Conservation (phyloP, 2,113 vertebrate species). For the Serinus canaria region DNA sequence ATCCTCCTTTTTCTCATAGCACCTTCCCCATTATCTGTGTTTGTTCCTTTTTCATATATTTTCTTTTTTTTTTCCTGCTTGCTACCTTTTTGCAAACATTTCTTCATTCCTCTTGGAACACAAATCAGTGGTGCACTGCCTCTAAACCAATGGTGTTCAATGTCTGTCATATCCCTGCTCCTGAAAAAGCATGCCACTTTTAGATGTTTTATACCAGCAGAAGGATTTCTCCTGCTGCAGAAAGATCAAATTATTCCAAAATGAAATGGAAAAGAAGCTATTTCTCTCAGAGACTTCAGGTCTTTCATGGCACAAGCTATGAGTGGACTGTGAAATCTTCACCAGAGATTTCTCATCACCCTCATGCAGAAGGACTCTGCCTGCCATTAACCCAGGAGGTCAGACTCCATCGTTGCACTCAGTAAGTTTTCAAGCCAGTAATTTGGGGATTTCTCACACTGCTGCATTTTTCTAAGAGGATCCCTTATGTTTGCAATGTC, state of each 20-base stretch:
- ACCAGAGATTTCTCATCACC: background rate
- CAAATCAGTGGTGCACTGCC: background rate
- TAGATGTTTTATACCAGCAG: background rate
- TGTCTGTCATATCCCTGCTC: background rate
- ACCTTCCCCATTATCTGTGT: background rate
- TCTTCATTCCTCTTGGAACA: background rate
- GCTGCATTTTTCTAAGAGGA: background rate
- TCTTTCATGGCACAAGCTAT: background rate
- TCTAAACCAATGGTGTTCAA: background rate
- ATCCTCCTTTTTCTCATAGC: background rate
- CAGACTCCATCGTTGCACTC: background rate
- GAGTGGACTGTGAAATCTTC: background rate
- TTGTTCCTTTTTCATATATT: background rate
- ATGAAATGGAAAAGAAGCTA: background rate
- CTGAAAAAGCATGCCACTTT: background rate
- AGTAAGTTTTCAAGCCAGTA: background rate
- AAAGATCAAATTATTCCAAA: background rate
- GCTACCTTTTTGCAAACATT: background rate
- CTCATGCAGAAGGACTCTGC: background rate
- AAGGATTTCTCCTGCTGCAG: background rate
- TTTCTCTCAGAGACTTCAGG: background rate
- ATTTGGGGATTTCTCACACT: background rate
- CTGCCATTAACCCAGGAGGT: background rate
- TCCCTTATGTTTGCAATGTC: background rate
- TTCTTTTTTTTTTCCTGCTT: background rate